A percentile compares a stretch with the other conserved stretches of the same genome.
phyloP scores from a whole-genome alignment of 2,888 invertebrate species.

The Amblyjoppa fuscipennis region DNA sequence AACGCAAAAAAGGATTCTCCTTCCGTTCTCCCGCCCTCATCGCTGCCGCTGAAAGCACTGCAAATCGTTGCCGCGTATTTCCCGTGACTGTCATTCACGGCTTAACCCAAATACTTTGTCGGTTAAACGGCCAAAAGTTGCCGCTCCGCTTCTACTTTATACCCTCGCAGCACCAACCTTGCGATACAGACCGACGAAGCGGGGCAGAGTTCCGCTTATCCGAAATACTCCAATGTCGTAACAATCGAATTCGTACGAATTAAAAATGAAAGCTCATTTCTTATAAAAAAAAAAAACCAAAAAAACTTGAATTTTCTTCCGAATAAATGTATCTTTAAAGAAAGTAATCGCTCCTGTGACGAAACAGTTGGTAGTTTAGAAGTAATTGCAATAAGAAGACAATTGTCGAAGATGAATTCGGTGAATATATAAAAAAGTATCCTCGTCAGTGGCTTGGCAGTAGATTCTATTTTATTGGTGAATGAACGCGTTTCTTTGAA shows the following conservation, averaged over 20 bases:
- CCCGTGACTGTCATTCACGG: conserved; percentile 73
- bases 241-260: neutral
- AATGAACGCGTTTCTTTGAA: neutral
- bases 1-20: conserved; percentile 64
- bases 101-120: conserved; percentile 76
- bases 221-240: neutral
- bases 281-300: neutral
- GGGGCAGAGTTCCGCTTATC: neutral
- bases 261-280: neutral
- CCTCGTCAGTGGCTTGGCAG: neutral
- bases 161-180: neutral
- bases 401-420: neutral
- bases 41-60: conserved; percentile 67
- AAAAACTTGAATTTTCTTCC: neutral
- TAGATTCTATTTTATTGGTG: neutral
- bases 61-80: conserved; percentile 61
- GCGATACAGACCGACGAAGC: neutral
- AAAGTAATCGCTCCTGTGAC: neutral
- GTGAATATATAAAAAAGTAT: neutral
- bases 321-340: neutral
- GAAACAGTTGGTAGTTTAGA: neutral
- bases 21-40: conserved; percentile 60
- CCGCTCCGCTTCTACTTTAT: conserved; percentile 25
- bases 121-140: conserved; percentile 59
- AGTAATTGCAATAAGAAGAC: neutral